Conservation (phyloP, 2,888 invertebrate species). For the Drosophila nr. medialis region DNA sequence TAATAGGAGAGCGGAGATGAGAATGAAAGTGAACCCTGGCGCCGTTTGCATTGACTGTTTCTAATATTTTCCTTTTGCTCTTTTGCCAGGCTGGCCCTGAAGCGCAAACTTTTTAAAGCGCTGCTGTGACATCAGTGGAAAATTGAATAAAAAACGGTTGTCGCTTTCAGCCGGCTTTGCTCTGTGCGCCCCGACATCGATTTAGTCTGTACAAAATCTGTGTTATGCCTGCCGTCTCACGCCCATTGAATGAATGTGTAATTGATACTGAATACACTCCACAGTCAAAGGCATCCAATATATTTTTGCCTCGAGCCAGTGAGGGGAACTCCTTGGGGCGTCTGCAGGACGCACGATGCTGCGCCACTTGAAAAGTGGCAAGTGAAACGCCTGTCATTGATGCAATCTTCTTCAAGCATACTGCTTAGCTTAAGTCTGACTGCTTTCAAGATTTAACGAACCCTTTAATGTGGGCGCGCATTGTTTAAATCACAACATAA, state of each 20-base stretch:
- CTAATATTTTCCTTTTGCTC: constrained; percentile 60
- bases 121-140: constrained; percentile 44
- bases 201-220: constrained; percentile 54
- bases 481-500: constrained; percentile 12
- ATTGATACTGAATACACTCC: constrained; percentile 72
- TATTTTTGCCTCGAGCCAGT: constrained; percentile 40
- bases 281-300: constrained; percentile 65
- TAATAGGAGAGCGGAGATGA: constrained; percentile 9
- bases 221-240: constrained; percentile 31
- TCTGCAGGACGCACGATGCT: constrained; percentile 3
- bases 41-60: constrained; percentile 49
- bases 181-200: constrained; percentile 2
- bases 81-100: constrained; percentile 22
- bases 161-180: constrained; percentile 40
- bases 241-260: constrained; percentile 74
- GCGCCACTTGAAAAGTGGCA: constrained; percentile 28
- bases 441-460: constrained; percentile 32
- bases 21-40: constrained; percentile 19
- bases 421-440: constrained; percentile 33
- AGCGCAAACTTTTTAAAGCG: constrained; percentile 61
- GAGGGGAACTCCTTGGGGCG: neutral
- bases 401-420: constrained; percentile 37
- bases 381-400: constrained; percentile 46
- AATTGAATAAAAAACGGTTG: constrained; percentile 76
- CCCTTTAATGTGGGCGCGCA: constrained; percentile 19